These are phyloP conservation scores for Galago senegalensis DNA, from an alignment of 2,797 vertebrate species.

Conservation along the genomic window DNA sequence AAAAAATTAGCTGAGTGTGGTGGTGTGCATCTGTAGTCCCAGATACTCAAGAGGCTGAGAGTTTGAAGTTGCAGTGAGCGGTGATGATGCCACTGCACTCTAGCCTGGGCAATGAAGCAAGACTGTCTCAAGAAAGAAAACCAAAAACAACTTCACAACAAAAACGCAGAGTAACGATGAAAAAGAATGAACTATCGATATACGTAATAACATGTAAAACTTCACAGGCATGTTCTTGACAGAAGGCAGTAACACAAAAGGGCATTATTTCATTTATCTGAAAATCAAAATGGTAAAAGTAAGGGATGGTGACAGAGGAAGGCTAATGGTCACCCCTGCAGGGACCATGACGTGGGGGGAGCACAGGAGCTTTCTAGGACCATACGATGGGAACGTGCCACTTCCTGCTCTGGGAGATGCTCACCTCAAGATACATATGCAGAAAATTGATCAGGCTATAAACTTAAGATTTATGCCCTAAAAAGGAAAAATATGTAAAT, in stretches of 20 bases:
- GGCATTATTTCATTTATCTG: neutral
- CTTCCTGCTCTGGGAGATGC: neutral
- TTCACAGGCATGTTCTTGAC: neutral
- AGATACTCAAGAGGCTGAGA: neutral
- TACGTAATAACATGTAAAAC: neutral
- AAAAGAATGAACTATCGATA: constrained; percentile 16
- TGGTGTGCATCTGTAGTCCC: neutral
- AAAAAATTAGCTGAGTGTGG: neutral
- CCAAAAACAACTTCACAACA: neutral
- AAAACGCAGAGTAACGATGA: neutral
- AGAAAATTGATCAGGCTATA: constrained; percentile 20
- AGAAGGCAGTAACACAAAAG: neutral
- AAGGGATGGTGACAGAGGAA: neutral
- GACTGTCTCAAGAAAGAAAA: neutral
- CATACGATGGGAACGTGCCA: neutral
- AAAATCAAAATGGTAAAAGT: constrained; percentile 2
- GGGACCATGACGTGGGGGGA: neutral
- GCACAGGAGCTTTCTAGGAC: neutral
- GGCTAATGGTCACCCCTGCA: neutral
- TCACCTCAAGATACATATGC: neutral
- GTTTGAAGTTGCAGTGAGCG: neutral
- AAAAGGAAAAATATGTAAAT: neutral
- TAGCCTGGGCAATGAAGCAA: neutral
- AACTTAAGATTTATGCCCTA: neutral
- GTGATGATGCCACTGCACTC: neutral